Evolutionary conservation across 1,140 invertebrate species (phyloP), one percentile per base, ranked within the genome.

Genomic region (Drosophila gunungcola): DNA sequence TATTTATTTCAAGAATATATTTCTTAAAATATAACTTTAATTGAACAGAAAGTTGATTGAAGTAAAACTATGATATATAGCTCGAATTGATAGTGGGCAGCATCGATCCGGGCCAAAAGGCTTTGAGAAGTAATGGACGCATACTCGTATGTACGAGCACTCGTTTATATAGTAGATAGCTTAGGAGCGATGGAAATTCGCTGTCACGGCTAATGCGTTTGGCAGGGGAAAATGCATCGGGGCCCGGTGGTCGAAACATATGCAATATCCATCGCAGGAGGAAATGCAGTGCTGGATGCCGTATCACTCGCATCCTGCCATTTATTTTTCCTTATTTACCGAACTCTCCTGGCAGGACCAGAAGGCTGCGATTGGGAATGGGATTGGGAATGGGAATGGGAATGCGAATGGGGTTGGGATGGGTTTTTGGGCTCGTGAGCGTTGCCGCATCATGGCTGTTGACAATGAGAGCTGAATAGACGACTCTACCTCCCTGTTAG

Each of bases 381-480:
- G 60, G 52, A 16, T 29, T 16, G 57, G 36, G 10, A 27, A 11
- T 57, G 55, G 42, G 45, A 46, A 7, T 42, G 11, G 29, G 16
- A 25, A 21, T 21, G 16, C 16, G 16, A 21, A n/a, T 13, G 7
- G 62, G 63, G 43, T 46, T 54, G 56, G 21, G 25, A 39, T 42
- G 16, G 10, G 54, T 29, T 3, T 49, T 36, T 46, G 49, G 58
- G 16, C 6, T 76, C 10, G 63, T 64, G 13, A 73, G 61, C 79
- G 64, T 84, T 85, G 84, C 80, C 85, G 80, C 85, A 84, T 89
- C 80, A 89, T 90, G 77, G 73, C 79, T 73, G 80, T 68, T 84
- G 80, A 82, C 77, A 84, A 73, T 74, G 74, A 78, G 80, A 62
- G 76, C 77, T 73, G 72, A 90, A 88, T 89, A 74, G 77, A 57